Evolutionary conservation across 2,113 vertebrate species (phyloP).

Genomic region (Stigmatopora argus): DNA sequence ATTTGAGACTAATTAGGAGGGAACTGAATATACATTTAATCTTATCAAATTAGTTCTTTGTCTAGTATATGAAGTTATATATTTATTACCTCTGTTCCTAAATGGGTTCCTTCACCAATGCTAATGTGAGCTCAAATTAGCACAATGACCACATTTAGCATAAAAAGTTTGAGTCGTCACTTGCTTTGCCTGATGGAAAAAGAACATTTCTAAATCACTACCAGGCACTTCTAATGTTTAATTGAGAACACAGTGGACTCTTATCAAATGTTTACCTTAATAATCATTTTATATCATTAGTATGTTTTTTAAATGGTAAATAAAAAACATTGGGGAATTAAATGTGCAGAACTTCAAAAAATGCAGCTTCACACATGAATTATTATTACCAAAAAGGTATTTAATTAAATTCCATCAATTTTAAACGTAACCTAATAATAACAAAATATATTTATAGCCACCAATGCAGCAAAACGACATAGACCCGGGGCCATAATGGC

Average conservation of each 20-base stretch:
- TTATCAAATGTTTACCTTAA: neutral
- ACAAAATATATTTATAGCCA: neutral
- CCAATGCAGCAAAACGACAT: slow-evolving; percentile 46
- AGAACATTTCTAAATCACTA: neutral
- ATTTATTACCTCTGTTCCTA: neutral
- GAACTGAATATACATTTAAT: neutral
- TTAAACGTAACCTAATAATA: neutral
- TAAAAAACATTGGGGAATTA: neutral
- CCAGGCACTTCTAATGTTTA: neutral
- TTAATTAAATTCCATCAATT: neutral
- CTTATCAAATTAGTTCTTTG: neutral
- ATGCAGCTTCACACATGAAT: neutral
- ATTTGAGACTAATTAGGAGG: neutral
- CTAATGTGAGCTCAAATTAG: neutral
- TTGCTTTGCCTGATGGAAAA: neutral
- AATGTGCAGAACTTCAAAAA: neutral
- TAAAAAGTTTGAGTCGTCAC: neutral
- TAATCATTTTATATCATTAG: neutral
- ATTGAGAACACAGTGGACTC: neutral
- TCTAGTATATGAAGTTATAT: neutral
- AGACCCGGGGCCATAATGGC: slow-evolving; percentile 38
- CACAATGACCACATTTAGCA: neutral
- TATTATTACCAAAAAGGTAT: neutral
- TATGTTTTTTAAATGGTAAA: neutral
- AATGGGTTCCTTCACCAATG: neutral